Evolutionary conservation across 1,140 invertebrate genomes (phyloP), one percentile per base, ranked within the genome.

Genomic region (Polyergus mexicanus): DNA sequence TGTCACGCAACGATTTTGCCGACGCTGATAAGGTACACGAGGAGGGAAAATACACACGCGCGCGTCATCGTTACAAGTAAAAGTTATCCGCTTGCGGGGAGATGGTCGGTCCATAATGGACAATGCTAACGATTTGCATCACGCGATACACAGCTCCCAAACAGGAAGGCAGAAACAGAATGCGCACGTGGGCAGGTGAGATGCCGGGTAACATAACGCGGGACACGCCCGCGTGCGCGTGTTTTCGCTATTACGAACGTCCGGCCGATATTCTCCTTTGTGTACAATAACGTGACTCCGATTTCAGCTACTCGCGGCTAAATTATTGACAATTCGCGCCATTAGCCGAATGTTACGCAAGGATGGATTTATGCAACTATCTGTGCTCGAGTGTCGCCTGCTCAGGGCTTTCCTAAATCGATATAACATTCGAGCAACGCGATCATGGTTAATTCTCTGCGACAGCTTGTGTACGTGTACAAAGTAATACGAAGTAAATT

Each of bases 151-250:
- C 32, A 32, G 76, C 78, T 60, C 19, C 54, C 54, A 44, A 83
- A 66, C 78, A 72, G 66, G 54, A 72, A 74, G 54, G 68, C 69
- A 35, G 25, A 65, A 28, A 85, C 56, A 63, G 86, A 87, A 84
- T 65, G 71, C 35, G 71, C 65, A 88, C 72, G 65, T 90, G 60
- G 88, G 88, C 62, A 68, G 85, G 65, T 68, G 88, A 91, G 84
- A 91, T 89, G 83, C 80, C 63, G 35, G 68, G 38, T 54, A 74
- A 84, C 87, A 63, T 83, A 54, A 13, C 85, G 10, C 85, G 10
- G 28, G 71, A 44, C 60, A 90, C 86, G 78, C 89, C 86, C 77
- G 47, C 66, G 80, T 74, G 74, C 51, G 38, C 25, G 41, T 60
- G 62, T 56, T 74, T 60, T 81, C 38, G 68, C 78, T 60, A 35